Evolutionary conservation across 1,140 invertebrate genomes (phyloP).

Genomic region (Manduca sexta): DNA sequence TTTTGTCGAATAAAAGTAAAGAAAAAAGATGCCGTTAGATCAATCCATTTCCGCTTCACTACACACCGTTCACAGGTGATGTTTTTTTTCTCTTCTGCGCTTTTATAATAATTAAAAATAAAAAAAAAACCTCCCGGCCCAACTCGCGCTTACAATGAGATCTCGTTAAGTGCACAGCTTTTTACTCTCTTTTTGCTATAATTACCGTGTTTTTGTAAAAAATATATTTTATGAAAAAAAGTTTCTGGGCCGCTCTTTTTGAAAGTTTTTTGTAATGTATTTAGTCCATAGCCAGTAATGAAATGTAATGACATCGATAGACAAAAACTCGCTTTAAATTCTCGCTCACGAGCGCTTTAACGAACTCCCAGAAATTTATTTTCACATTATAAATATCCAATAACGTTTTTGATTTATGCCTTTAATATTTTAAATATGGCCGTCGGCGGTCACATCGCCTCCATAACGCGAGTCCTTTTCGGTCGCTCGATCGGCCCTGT

Average conservation of each 20-base stretch:
- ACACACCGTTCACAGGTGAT: constrained; percentile 58
- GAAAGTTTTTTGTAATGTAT: not conserved
- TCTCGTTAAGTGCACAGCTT: constrained; percentile 40
- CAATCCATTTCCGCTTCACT: constrained; percentile 62
- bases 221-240: constrained; percentile 9
- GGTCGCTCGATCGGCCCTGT: constrained; percentile 28
- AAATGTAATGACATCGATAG: constrained; percentile 3
- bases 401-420: constrained; percentile 65
- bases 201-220: constrained; percentile 22
- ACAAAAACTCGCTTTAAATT: constrained; percentile 27
- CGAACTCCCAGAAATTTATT: constrained; percentile 35
- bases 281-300: not conserved
- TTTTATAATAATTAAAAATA: constrained; percentile 61
- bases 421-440: constrained; percentile 65
- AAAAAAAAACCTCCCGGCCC: constrained; percentile 20
- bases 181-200: constrained; percentile 29
- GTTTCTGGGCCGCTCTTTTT: constrained; percentile 1
- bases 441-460: constrained; percentile 43
- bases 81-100: constrained; percentile 29
- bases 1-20: constrained; percentile 50
- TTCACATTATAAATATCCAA: constrained; percentile 53
- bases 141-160: constrained; percentile 33
- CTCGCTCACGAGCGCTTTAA: constrained; percentile 22
- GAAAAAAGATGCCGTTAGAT: constrained; percentile 57
- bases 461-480: constrained; percentile 5